Conservation (phyloP, 2,797 vertebrate genomes). For the Chiloscyllium punctatum region DNA sequence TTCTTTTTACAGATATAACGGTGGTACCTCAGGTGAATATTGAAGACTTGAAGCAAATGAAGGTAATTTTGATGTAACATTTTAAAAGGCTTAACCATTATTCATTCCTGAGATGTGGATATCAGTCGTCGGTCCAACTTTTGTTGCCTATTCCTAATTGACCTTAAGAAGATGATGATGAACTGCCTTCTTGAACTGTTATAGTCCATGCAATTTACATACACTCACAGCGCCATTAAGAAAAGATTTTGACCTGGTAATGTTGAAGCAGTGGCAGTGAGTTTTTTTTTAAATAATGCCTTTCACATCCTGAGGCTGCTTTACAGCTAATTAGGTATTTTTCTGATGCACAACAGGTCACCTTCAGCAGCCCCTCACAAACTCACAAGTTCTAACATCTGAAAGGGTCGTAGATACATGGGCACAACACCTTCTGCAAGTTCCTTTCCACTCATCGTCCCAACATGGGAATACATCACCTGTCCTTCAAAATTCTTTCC, state of each 20-base stretch:
- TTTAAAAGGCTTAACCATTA: conserved; percentile 30
- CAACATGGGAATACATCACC: too few species aligned
- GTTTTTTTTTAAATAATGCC: too few species aligned
- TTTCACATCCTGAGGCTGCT: not conserved
- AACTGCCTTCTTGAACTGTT: not conserved
- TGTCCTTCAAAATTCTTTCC: too few species aligned
- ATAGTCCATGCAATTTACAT: not conserved
- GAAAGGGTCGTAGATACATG: too few species aligned
- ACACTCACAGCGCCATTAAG: not conserved
- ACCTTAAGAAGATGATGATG: too few species aligned
- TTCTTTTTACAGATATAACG: conserved; percentile 65
- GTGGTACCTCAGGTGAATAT: conserved; percentile 84
- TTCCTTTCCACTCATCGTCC: too few species aligned
- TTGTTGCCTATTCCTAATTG: not conserved
- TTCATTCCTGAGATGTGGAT: not conserved
- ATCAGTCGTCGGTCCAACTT: too few species aligned
- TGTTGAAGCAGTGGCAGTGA: too few species aligned
- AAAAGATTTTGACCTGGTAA: not conserved
- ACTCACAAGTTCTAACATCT: too few species aligned
- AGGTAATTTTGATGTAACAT: conserved; percentile 60
- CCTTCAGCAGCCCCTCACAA: too few species aligned
- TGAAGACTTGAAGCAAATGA: conserved; percentile 97
- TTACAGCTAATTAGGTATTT: not conserved
- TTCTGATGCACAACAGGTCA: not conserved
- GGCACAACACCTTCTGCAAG: too few species aligned